phyloP scores from a whole-genome alignment of 1,140 invertebrate species.

The Mamestra configurata region DNA sequence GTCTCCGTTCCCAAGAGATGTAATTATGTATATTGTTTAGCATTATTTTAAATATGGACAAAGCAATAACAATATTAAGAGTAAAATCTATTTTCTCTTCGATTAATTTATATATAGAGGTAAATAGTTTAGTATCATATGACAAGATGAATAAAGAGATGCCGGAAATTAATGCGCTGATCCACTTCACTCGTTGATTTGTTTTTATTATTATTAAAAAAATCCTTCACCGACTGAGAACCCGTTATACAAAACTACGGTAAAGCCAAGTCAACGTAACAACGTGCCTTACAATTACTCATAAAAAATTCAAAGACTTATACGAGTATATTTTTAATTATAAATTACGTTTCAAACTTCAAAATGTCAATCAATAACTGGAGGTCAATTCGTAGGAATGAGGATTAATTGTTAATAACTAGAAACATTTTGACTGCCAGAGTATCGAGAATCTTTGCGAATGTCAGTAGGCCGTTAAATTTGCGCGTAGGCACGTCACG shows the following conservation, averaged over 20 bases:
- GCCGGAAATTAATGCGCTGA: not conserved
- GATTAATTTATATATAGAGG: too few relatives aligned
- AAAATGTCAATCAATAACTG: conserved; percentile 56
- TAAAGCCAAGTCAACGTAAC: too few relatives aligned
- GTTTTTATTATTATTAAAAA: conserved; percentile 6
- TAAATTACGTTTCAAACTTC: conserved; percentile 44
- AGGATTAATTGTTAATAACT: conserved; percentile 61
- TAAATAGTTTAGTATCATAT: not conserved
- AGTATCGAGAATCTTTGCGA: conserved; percentile 21
- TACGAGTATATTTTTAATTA: conserved; percentile 40
- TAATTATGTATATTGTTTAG: too few relatives aligned
- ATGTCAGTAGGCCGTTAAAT: conserved; percentile 58
- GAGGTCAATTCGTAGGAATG: conserved; percentile 43
- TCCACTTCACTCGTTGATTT: not conserved
- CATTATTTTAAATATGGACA: too few relatives aligned
- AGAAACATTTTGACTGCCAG: conserved; percentile 56
- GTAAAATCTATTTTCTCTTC: not conserved
- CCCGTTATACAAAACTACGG: too few relatives aligned
- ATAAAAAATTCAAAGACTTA: not conserved
- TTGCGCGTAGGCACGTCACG: conserved; percentile 60
- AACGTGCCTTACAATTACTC: not conserved
- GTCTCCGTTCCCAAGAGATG: not conserved
- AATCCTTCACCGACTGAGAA: not conserved
- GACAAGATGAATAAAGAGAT: not conserved
- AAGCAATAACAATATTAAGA: too few relatives aligned